Evolutionary conservation across 1,140 invertebrate species (phyloP), one percentile per base, ranked within the genome.

Genomic region (Geopemphigus sp.): DNA sequence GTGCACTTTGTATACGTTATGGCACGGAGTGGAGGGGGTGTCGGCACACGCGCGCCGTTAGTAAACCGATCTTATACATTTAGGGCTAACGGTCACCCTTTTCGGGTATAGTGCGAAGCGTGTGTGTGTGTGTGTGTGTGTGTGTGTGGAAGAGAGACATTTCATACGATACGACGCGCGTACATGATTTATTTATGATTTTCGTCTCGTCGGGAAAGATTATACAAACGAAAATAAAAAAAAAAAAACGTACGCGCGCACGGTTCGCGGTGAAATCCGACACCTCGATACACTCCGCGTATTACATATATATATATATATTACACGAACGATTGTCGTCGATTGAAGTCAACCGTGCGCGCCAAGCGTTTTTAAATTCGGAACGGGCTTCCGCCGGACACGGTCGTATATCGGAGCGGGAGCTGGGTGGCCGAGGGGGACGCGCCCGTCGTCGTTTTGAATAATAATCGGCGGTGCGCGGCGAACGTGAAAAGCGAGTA

Each of bases 141-240:
- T n/a, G n/a, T n/a, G n/a, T n/a, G n/a, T n/a, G n/a, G n/a, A n/a
- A n/a, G 32, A 39, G 57, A 8, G 74, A 15, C 57, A 24, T 45
- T 59, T 59, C 73, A 59, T 24, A 61, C 57, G 32, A 50, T 19
- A 78, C 50, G 57, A 78, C 74, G 74, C 74, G 26, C 29, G 57
- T 63, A n/a, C 74, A 78, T 78, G 74, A 78, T 78, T 78, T 78
- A 78, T 78, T 78, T 78, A 78, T 47, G 74, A 78, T 78, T 78
- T n/a, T n/a, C n/a, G n/a, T 59, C 56, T 61, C 57, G 74, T 8
- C 32, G 32, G 32, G 11, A 8, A 61, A 61, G 56, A 78, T 63
- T 59, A 78, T 63, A 59, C 63, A 78, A 78, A 59, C 63, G 61
- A 78, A 63, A 78, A 39, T 39, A 39, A 39, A 4, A 39, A 39